Conservation (phyloP, 2,113 vertebrate species). For the Grammomys surdaster region DNA sequence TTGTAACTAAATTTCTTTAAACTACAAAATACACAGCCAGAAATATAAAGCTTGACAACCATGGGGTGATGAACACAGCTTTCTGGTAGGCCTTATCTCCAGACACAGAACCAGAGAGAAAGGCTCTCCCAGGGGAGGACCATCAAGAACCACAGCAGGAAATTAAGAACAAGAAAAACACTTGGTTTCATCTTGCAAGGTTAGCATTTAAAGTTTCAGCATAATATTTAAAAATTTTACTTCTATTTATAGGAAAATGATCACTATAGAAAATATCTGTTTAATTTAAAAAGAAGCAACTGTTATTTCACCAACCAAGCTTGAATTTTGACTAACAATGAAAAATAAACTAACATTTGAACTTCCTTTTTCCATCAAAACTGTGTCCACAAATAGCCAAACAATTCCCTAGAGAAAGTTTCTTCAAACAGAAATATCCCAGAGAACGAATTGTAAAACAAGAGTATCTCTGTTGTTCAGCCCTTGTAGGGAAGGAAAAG, state of each 20-base stretch:
- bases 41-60: not conserved
- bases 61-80: not conserved
- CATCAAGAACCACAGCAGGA: not conserved
- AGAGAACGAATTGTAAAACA: not conserved
- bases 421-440: not conserved
- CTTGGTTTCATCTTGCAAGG: not conserved
- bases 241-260: not conserved
- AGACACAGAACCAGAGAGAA: not conserved
- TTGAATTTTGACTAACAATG: slow-evolving; percentile 8
- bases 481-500: not conserved
- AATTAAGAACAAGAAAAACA: not conserved
- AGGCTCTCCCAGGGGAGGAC: not conserved
- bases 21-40: not conserved
- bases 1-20: slow-evolving; percentile 10
- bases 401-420: not conserved
- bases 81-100: not conserved
- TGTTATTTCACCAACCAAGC: not conserved
- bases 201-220: not conserved
- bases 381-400: not conserved
- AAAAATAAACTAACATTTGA: not conserved
- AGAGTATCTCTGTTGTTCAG: not conserved
- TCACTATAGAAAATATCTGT: not conserved
- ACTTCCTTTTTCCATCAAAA: not conserved
- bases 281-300: not conserved
- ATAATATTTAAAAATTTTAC: no score